phyloP scores from a whole-genome alignment of 1,140 invertebrate genomes.

The Dendroctonus ponderosae region DNA sequence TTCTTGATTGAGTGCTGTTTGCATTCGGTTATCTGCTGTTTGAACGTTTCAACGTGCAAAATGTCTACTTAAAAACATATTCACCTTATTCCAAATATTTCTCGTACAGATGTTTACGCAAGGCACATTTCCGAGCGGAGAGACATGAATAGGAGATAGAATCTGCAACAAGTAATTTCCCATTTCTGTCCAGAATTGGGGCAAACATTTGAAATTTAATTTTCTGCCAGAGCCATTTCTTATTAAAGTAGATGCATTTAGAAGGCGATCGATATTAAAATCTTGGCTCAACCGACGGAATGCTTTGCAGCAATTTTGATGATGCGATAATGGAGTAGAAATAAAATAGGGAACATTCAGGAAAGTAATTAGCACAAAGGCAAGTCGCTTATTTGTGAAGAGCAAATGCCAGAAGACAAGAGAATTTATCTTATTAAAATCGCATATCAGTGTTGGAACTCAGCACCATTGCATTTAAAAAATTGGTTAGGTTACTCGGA shows the following conservation, averaged over 20 bases:
- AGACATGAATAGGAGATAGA: neutral
- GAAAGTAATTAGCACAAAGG: neutral
- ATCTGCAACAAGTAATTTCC: conserved; percentile 3
- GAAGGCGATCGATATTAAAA: conserved; percentile 11
- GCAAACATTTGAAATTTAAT: conserved; percentile 7
- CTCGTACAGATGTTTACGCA: neutral
- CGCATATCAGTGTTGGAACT: too few species aligned
- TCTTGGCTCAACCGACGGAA: neutral
- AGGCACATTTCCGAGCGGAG: neutral
- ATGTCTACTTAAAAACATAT: neutral
- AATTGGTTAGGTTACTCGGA: too few species aligned
- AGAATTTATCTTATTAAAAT: too few species aligned
- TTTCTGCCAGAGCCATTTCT: conserved; percentile 10
- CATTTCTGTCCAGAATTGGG: neutral
- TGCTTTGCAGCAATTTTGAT: conserved; percentile 8
- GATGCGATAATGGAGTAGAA: conserved; percentile 12
- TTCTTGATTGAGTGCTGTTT: neutral
- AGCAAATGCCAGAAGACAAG: too few species aligned
- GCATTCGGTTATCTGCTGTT: neutral
- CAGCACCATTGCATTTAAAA: too few species aligned
- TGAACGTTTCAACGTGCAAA: neutral
- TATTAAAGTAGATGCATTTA: conserved; percentile 3
- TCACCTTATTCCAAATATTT: neutral
- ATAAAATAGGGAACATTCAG: conserved; percentile 2
- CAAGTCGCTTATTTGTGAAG: too few species aligned